Evolutionary conservation across 2,797 vertebrate genomes (phyloP).

Genomic region (Melanotaenia pygmaea): DNA sequence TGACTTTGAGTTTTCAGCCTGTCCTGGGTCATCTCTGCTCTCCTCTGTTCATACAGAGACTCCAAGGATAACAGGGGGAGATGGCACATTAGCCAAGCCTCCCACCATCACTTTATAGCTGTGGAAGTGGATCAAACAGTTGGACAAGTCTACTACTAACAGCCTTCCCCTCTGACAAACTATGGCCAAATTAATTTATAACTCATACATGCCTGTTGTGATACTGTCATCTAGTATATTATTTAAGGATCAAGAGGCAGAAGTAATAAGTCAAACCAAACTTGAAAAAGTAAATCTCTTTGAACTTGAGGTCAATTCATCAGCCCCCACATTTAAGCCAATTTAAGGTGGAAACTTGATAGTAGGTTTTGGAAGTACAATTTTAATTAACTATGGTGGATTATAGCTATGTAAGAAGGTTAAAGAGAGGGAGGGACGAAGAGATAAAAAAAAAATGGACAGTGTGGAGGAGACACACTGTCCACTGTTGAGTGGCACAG

Average conservation of each 20-base stretch:
- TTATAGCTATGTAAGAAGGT: neutral
- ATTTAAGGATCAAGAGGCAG: conserved; percentile 1
- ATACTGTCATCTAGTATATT: conserved; percentile 25
- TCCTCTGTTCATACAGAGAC: conserved; percentile 62
- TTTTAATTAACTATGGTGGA: conserved; percentile 9
- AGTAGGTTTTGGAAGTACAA: conserved; percentile 9
- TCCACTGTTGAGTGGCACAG: conserved; percentile 60
- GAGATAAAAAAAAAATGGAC: conserved; percentile 16
- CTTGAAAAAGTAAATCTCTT: conserved; percentile 21
- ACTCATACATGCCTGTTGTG: conserved; percentile 21
- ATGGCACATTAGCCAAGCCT: conserved; percentile 52
- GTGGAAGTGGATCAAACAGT: conserved; percentile 55
- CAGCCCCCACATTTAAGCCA: conserved; percentile 10
- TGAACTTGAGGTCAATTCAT: conserved; percentile 12
- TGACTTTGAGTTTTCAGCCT: conserved; percentile 45
- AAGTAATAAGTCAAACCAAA: conserved; percentile 24
- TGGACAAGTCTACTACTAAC: conserved; percentile 36
- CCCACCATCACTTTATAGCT: conserved; percentile 59
- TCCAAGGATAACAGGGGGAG: conserved; percentile 40
- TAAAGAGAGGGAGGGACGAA: conserved; percentile 20
- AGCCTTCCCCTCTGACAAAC: neutral
- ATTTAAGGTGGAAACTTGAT: conserved; percentile 24
- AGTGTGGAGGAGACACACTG: conserved; percentile 30
- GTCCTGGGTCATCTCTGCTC: conserved; percentile 59
- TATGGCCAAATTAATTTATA: conserved; percentile 10